Base-by-base conservation (phyloP, 2,113 vertebrate species). In the Toxotes chatareus region DNA sequence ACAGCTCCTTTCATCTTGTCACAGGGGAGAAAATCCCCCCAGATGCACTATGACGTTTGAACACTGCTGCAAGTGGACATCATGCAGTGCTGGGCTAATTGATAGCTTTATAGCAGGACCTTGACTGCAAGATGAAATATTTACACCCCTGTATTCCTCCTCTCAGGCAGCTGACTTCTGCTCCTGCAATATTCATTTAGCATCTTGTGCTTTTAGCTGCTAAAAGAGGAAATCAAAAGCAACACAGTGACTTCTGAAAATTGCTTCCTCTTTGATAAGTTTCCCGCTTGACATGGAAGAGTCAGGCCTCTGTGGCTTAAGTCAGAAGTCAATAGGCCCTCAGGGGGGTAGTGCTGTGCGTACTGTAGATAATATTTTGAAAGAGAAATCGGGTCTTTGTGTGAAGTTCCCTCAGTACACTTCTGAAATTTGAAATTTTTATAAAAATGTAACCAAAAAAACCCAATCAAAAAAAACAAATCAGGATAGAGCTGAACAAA, bases 101-200 rank as follows among this genome's bases (percentile, higher is more conserved):
- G 82, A 92, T 84, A 78, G 75, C 65, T 90, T 87, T 79, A 87
- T 66, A 86, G 79, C 57, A 76, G 73, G 84, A 88, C 85, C 77
- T 87, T 67, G 84, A 90, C 76, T 84, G 69, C 65, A 78, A 82
- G 84, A 94, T 91, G 55, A 94, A 93, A 93, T 92, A 93, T 94
- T 93, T 85, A 93, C 80, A 46, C 31, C 17, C 64, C 74, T 70
- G 72, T 82, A 89, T 86, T 88, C 69, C 79, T 82, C 78, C 83
- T 87, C 84, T 85, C 47, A 14, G 74, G 88, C 85, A 86, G 73
- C 88, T 90, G 83, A 92, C 88, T 86, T 83, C 76, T 84, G 68
- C 75, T 85, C 62, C 75, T 92, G 88, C 82, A 89, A 82, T 86
- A 92, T 88, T 89, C 55, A 88, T 90, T 86, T 71, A 57, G 85